phyloP scores from a whole-genome alignment of 1,140 invertebrate genomes.

The Bombus confusus region DNA sequence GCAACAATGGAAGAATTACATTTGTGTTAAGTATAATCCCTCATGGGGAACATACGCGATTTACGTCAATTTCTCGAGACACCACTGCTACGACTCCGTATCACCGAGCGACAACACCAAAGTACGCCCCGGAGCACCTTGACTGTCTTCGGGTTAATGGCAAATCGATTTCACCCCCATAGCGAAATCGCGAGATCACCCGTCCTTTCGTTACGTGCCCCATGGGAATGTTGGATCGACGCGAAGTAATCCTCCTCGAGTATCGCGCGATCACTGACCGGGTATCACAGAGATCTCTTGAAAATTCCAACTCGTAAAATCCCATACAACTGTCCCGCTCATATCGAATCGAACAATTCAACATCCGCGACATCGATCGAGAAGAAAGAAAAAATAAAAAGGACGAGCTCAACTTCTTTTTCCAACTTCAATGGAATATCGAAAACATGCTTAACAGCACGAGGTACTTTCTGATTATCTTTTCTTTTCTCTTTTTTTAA shows the following conservation, averaged over 20 bases:
- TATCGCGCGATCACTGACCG: not conserved
- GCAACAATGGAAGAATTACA: not conserved
- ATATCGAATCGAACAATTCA: not conserved
- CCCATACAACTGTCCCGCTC: too few relatives aligned
- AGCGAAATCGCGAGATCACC: conserved; percentile 5
- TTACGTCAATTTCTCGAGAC: not conserved
- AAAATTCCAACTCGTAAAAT: not conserved
- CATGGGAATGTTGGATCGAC: conserved; percentile 4
- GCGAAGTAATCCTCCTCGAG: not conserved
- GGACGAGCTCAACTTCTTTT: not conserved
- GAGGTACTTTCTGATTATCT: not conserved
- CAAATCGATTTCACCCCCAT: conserved; percentile 45
- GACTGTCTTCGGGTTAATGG: conserved; percentile 41
- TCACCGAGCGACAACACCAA: not conserved
- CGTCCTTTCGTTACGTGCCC: not conserved
- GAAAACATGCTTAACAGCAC: not conserved
- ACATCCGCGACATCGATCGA: not conserved
- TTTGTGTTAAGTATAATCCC: too few relatives aligned
- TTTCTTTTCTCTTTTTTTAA: not conserved
- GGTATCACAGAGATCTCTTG: not conserved
- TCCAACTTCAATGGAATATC: not conserved
- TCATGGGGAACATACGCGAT: not conserved
- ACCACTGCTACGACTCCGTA: not conserved
- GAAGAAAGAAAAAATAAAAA: not conserved
- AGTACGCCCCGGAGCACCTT: not conserved